phyloP scores from a whole-genome alignment of 53 echinoderm and acorn worm species.

The Temnopleurus reevesii region DNA sequence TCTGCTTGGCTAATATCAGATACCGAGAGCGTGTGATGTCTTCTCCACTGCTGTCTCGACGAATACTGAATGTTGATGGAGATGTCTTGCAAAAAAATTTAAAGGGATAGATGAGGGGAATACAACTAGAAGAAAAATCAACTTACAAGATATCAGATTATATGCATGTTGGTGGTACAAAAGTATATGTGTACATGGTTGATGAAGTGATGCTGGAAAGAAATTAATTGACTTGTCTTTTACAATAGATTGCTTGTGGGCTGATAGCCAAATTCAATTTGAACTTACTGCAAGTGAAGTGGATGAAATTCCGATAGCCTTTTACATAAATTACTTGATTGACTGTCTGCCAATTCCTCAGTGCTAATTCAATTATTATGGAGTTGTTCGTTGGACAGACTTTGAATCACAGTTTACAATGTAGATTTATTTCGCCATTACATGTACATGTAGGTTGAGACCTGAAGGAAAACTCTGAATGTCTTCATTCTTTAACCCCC shows the following conservation, averaged over 20 bases:
- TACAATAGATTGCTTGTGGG: neutral
- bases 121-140: neutral
- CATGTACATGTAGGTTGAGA: too few relatives aligned
- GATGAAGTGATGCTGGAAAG: neutral
- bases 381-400: neutral
- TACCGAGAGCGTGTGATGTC: slow-evolving; percentile 27
- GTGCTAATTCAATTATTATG: slow-evolving; percentile 13
- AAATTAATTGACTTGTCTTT: neutral
- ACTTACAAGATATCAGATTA: neutral
- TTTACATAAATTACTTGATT: neutral
- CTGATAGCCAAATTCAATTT: slow-evolving; percentile 24
- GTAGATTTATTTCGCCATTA: too few relatives aligned
- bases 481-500: too few relatives aligned
- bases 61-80: slow-evolving; percentile 29
- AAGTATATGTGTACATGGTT: neutral
- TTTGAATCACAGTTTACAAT: too few relatives aligned
- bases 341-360: neutral
- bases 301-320: neutral
- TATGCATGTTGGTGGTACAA: neutral
- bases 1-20: slow-evolving; percentile 41
- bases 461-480: too few relatives aligned
- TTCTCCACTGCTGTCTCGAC: neutral
- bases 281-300: neutral
- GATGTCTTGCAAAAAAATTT: slow-evolving; percentile 15
- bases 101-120: neutral